A percentile compares a stretch with the other conserved stretches of the same genome.
Conservation (phyloP, 1,140 invertebrate genomes). For the Leptinotarsa undecemlineata region DNA sequence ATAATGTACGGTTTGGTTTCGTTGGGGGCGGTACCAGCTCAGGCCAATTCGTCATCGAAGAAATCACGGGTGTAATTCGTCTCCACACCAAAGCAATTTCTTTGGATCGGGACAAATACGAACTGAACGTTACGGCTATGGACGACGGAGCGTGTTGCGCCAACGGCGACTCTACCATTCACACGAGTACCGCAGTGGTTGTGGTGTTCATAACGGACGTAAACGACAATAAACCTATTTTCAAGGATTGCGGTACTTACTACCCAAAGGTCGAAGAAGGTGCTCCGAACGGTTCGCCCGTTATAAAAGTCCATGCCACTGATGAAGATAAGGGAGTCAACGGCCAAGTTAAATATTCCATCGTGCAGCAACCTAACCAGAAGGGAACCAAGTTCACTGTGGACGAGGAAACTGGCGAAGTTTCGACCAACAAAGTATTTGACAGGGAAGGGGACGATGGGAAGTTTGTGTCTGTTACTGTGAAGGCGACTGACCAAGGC, state of each 20-base stretch:
- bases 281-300: constrained; percentile 87
- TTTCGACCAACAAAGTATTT: constrained; percentile 93
- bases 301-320: constrained; percentile 90
- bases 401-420: constrained; percentile 91
- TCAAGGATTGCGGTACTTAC: constrained; percentile 90
- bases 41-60: constrained; percentile 93
- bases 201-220: constrained; percentile 96
- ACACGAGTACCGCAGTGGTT: constrained; percentile 92
- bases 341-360: constrained; percentile 89
- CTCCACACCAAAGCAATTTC: constrained; percentile 82
- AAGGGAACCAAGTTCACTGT: constrained; percentile 95
- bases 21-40: constrained; percentile 86
- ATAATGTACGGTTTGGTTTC: constrained; percentile 92
- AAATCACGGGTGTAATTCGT: constrained; percentile 92
- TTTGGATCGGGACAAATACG: constrained; percentile 87
- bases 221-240: constrained; percentile 93
- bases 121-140: constrained; percentile 90
- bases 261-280: constrained; percentile 92
- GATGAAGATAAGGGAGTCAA: constrained; percentile 94
- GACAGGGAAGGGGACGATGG: constrained; percentile 94
- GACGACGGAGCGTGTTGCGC: constrained; percentile 92
- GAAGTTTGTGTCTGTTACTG: constrained; percentile 93
- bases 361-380: constrained; percentile 94
- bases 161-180: constrained; percentile 81
- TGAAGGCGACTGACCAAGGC: constrained; percentile 96